Percentiles rank a stretch among this genome's conserved stretches.
Conservation (phyloP, 1,140 invertebrate genomes). For the Tetraneura akinire region DNA sequence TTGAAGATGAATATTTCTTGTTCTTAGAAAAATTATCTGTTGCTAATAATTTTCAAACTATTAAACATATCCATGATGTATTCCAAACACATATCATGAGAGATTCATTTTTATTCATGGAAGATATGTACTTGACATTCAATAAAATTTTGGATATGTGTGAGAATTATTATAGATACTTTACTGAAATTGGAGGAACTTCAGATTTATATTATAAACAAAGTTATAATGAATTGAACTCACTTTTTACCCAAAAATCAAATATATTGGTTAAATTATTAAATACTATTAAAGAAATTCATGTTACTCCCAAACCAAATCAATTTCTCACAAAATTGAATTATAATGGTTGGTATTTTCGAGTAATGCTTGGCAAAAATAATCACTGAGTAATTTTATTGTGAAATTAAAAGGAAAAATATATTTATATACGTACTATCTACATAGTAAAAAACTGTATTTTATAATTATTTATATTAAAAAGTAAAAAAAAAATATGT, state of each 20-base stretch:
- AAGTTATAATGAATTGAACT: constrained; percentile 30
- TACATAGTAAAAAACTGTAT: no score
- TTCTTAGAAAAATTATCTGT: constrained; percentile 31
- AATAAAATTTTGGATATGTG: constrained; percentile 42
- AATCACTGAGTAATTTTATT: no score
- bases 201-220: constrained; percentile 27
- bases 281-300: constrained; percentile 12
- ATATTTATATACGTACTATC: no score
- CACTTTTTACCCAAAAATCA: constrained; percentile 14
- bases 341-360: constrained; percentile 32
- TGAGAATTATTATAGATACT: constrained; percentile 33
- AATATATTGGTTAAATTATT: constrained; percentile 6
- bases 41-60: constrained; percentile 35
- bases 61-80: constrained; percentile 29
- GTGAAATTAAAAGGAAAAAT: no score
- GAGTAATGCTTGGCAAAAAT: neutral
- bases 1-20: constrained; percentile 44
- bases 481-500: no score
- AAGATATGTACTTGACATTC: constrained; percentile 25
- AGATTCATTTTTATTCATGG: constrained; percentile 44
- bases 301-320: constrained; percentile 34
- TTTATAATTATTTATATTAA: no score
- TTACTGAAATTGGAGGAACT: constrained; percentile 29
- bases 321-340: constrained; percentile 32
- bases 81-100: constrained; percentile 44